Conservation (phyloP, 2,113 vertebrate genomes). For the Labrus mixtus region DNA sequence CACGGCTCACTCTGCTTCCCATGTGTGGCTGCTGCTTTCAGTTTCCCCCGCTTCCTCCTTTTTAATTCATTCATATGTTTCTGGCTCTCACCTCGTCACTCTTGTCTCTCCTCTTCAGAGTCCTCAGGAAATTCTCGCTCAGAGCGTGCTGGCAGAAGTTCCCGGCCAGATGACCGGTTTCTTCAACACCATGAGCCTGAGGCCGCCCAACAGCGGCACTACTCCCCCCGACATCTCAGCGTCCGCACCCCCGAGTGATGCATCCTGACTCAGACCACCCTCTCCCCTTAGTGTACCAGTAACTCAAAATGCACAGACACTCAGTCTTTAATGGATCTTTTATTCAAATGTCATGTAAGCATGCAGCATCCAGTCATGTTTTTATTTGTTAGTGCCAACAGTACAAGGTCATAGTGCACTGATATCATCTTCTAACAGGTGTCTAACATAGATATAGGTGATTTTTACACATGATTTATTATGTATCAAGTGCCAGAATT, state of each 20-base stretch:
- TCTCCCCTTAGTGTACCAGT: not conserved
- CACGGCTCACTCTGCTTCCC: not conserved
- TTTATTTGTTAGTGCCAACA: not conserved
- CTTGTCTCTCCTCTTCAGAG: constrained; percentile 53
- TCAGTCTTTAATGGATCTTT: not conserved
- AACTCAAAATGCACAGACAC: not conserved
- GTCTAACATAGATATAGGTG: not conserved
- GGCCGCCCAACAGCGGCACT: constrained; percentile 53
- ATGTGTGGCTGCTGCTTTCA: not conserved
- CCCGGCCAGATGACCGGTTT: constrained; percentile 77
- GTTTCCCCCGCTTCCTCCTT: not conserved
- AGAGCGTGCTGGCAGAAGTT: constrained; percentile 80
- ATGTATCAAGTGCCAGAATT: constrained; percentile 56
- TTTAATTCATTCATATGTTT: not conserved
- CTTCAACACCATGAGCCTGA: constrained; percentile 70
- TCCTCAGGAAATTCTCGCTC: constrained; percentile 77
- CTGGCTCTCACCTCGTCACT: not conserved
- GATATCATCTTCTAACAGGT: not conserved
- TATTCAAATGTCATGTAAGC: not conserved
- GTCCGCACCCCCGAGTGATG: constrained; percentile 33
- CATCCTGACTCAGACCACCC: not conserved
- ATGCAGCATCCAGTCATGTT: not conserved
- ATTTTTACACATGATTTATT: not conserved
- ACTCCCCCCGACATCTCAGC: constrained; percentile 27
- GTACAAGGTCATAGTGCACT: constrained; percentile 4